Percentiles rank a stretch among this genome's conserved stretches.
Evolutionary conservation across 1,140 invertebrate genomes (phyloP).

Genomic region (Tenebrio molitor): DNA sequence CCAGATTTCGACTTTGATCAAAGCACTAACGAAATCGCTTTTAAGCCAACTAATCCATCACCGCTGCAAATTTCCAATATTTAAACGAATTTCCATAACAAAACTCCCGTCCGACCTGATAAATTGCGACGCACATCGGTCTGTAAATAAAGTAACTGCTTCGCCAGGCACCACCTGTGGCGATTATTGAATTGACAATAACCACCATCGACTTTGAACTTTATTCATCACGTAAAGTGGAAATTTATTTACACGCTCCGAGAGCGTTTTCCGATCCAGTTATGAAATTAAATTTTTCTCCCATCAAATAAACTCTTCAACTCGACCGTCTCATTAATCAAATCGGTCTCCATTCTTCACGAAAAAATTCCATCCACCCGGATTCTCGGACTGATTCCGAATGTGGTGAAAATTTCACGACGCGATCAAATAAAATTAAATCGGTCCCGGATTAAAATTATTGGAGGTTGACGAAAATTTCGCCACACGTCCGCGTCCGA

Average conservation of each 20-base stretch:
- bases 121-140: not conserved
- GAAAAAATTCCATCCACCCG: not conserved
- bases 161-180: not conserved
- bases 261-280: not conserved
- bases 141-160: not conserved
- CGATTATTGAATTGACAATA: not conserved
- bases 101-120: not conserved
- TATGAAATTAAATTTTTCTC: not conserved
- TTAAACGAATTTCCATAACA: not conserved
- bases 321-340: slow-evolving; percentile 5
- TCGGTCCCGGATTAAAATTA: not conserved
- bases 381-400: not conserved
- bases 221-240: not conserved
- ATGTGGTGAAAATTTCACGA: not conserved
- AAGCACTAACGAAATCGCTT: too few species aligned
- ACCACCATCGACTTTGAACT: not conserved
- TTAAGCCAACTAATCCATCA: too few species aligned
- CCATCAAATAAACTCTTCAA: not conserved
- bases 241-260: not conserved
- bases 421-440: not conserved
- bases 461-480: not conserved
- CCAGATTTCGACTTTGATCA: too few species aligned
- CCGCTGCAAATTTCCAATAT: too few species aligned
- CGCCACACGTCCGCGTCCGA: not conserved
- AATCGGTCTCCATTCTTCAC: not conserved